Evolutionary conservation across 2,113 vertebrate genomes (phyloP), one percentile per base, ranked within the genome.

Genomic region (Haemorhous mexicanus): DNA sequence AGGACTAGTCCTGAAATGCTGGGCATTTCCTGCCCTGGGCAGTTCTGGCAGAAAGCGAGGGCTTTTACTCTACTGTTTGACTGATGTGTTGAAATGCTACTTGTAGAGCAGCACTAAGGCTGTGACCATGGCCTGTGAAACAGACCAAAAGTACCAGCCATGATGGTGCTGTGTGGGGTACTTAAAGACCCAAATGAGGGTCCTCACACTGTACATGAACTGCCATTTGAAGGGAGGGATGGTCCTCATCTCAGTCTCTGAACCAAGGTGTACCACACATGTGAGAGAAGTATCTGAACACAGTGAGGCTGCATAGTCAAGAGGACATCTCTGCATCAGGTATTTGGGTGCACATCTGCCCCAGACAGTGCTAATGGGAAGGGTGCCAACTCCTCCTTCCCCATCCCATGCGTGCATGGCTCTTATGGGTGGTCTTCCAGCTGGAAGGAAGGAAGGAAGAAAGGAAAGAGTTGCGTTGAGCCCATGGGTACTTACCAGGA

Each of bases 401-500:
- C 70, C 9, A 53, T 13, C 21, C 72, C 68, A 28, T 44, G 28
- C 32, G 35, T 30, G 7, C 11, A 4, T 1, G 4, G 15, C 14
- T 88, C 7, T 50, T 66, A 32, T 7, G 7, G 22, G 26, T 28
- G 5, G 7, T 52, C 44, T 74, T 61, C 47, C 46, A n/a, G 33
- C n/a, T 53, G 66, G 24, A 47, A 84, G 20, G 26, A 33, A 84
- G 20, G 26, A 33, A 93, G 78, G 28, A 58, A 26, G 28, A 10
- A 93, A 66, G 50, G 19, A 39, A 84, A 26, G 20, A 59, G 22
- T 26, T 70, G 43, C n/a, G 53, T 43, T 68, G 12, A 62, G 46
- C 17, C 33, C 37, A 52, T 18, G 33, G 72, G 6, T 32, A 94
- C 98, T 96, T 96, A 99, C 99, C 98, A 94, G 98, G 90, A 95